A percentile compares a stretch with the other conserved stretches of the same genome.
Conservation (phyloP, 2,113 vertebrate species). For the Gobius niger region DNA sequence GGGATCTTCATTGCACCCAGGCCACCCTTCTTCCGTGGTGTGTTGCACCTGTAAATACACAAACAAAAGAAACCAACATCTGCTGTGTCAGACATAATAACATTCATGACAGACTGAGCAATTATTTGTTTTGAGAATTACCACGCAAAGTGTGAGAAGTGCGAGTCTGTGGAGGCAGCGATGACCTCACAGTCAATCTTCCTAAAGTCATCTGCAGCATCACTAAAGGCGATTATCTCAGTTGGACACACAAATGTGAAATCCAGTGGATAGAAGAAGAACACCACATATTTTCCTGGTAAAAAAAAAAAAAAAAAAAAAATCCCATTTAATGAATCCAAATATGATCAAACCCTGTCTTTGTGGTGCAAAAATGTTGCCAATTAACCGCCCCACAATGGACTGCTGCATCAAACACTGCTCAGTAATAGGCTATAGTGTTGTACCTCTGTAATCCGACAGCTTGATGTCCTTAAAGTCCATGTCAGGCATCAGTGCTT, state of each 20-base stretch:
- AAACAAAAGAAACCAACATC: background rate
- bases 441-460: slow-evolving; percentile 89
- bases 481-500: slow-evolving; percentile 93
- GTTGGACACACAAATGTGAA: slow-evolving; percentile 99
- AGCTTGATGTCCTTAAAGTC: slow-evolving; percentile 91
- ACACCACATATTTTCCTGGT: slow-evolving; percentile 92
- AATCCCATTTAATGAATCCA: background rate
- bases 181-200: slow-evolving; percentile 95
- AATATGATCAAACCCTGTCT: slow-evolving; percentile 18
- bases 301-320: background rate
- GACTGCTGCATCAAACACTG: slow-evolving; percentile 34
- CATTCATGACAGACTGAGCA: background rate
- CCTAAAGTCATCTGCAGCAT: slow-evolving; percentile 89
- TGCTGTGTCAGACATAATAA: background rate
- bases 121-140: slow-evolving; percentile 32
- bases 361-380: slow-evolving; percentile 45
- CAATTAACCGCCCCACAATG: slow-evolving; percentile 29
- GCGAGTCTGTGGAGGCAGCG: slow-evolving; percentile 94
- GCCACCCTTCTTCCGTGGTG: slow-evolving; percentile 92
- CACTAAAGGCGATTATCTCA: slow-evolving; percentile 97
- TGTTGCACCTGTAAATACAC: slow-evolving; percentile 83
- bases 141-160: slow-evolving; percentile 97
- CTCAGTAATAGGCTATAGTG: background rate
- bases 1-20: slow-evolving; percentile 93
- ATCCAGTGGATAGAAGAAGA: slow-evolving; percentile 97